A percentile compares a stretch with the other conserved stretches of the same genome.
phyloP scores from a whole-genome alignment of 1,140 invertebrate species.

The Leguminivora glycinivorella region DNA sequence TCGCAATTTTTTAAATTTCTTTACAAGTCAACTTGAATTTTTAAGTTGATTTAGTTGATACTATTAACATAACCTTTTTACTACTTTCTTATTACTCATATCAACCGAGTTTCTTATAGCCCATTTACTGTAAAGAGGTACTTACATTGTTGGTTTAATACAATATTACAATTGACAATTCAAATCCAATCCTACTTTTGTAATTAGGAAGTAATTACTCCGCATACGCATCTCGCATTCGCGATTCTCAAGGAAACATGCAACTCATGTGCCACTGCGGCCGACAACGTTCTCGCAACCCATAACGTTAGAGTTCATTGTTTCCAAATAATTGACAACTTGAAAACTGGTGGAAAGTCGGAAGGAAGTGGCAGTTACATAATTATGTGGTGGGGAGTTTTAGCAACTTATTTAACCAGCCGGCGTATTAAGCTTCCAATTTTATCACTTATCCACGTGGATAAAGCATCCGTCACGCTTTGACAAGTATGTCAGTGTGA shows the following conservation, averaged over 20 bases:
- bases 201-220: conserved; percentile 5
- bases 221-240: not conserved
- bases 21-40: too few species aligned
- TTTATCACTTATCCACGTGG: too few species aligned
- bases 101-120: too few species aligned
- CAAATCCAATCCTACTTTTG: not conserved
- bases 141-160: not conserved
- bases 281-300: not conserved
- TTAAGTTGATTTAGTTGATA: too few species aligned
- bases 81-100: too few species aligned
- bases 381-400: not conserved
- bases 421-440: too few species aligned
- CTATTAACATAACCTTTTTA: too few species aligned
- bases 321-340: not conserved
- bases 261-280: not conserved
- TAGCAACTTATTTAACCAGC: not conserved
- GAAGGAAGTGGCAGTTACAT: not conserved
- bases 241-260: not conserved
- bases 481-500: too few species aligned
- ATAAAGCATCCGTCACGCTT: too few species aligned
- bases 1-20: too few species aligned
- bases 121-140: not conserved
- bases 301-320: not conserved
- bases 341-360: not conserved
- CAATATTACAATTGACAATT: not conserved